A percentile compares a stretch with the other conserved stretches of the same genome.
Conservation (phyloP, 2,888 invertebrate genomes). For the Xanthostigma xanthostigma region DNA sequence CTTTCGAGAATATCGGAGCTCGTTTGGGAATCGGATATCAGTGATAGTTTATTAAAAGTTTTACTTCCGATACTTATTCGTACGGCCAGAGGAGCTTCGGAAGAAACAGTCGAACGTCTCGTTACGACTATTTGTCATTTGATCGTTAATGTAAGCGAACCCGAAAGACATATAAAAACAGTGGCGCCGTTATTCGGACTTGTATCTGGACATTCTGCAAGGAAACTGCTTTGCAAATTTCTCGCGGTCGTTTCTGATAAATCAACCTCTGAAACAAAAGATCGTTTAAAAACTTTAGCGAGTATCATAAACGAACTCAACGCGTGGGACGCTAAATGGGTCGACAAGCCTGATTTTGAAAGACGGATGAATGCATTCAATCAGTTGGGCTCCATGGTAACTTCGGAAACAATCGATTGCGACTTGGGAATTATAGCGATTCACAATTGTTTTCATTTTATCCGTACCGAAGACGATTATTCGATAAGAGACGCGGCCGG, state of each 20-base stretch:
- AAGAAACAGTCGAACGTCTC: slow-evolving; percentile 54
- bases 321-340: slow-evolving; percentile 71
- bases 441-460: slow-evolving; percentile 67
- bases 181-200: slow-evolving; percentile 59
- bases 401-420: slow-evolving; percentile 36
- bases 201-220: slow-evolving; percentile 44
- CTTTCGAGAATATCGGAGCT: slow-evolving; percentile 63
- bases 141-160: slow-evolving; percentile 47
- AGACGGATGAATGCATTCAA: slow-evolving; percentile 65
- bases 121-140: slow-evolving; percentile 61
- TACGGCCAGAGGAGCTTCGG: slow-evolving; percentile 44
- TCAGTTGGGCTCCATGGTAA: slow-evolving; percentile 39
- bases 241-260: slow-evolving; percentile 42
- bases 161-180: slow-evolving; percentile 49
- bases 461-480: slow-evolving; percentile 67
- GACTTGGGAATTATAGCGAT: slow-evolving; percentile 57
- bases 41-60: slow-evolving; percentile 52
- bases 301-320: slow-evolving; percentile 54
- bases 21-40: slow-evolving; percentile 48
- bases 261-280: slow-evolving; percentile 11
- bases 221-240: slow-evolving; percentile 52
- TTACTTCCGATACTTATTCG: slow-evolving; percentile 55
- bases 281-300: too few relatives aligned
- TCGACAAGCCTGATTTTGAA: slow-evolving; percentile 91
- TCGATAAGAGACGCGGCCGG: slow-evolving; percentile 67